Evolutionary conservation across 2,797 vertebrate genomes (phyloP).

Genomic region (Cossypha niveicapilla): DNA sequence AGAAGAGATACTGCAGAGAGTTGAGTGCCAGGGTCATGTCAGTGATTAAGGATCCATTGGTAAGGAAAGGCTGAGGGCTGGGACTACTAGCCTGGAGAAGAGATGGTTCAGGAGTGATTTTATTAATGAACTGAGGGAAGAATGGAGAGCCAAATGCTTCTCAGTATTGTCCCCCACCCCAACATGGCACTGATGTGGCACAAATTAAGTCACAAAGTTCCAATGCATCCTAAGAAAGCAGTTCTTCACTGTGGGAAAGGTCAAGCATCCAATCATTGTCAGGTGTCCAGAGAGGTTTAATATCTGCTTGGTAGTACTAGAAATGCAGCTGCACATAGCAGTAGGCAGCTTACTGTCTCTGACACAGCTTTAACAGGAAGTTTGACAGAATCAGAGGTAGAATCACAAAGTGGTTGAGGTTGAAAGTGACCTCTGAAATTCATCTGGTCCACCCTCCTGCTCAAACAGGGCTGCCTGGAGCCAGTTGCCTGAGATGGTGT

Average conservation of each 20-base stretch:
- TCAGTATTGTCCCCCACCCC: accelerated
- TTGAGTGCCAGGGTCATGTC: neutral
- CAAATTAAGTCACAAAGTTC: neutral
- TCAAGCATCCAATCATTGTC: neutral
- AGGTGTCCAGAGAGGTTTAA: neutral
- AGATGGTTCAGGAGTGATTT: neutral
- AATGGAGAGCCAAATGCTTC: neutral
- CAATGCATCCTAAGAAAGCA: neutral
- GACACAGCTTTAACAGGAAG: neutral
- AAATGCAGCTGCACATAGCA: neutral
- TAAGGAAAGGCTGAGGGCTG: neutral
- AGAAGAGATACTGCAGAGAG: neutral
- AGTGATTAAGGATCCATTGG: accelerated
- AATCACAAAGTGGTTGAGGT: neutral
- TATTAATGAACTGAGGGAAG: neutral
- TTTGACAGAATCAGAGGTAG: neutral
- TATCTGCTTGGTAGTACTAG: neutral
- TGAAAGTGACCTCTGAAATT: neutral
- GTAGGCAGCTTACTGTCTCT: neutral
- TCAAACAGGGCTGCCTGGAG: neutral
- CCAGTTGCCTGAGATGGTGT: accelerated
- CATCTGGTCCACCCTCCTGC: accelerated
- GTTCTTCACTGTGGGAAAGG: neutral
- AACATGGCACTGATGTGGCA: too few relatives aligned
- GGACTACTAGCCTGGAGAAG: neutral